Conservation (phyloP, 2,797 vertebrate species). For the Acrossocheilus fasciatus region DNA sequence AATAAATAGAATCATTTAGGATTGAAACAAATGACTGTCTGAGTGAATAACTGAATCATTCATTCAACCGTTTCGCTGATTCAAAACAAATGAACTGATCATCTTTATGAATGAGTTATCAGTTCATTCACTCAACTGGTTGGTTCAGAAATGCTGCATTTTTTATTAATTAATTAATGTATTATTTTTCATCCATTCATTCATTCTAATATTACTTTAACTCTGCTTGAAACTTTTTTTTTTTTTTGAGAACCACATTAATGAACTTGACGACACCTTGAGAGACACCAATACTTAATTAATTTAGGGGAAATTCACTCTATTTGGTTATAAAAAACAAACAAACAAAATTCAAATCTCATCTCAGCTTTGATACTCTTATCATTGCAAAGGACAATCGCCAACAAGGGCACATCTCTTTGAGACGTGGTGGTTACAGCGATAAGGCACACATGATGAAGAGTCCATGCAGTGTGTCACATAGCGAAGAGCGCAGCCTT, state of each 20-base stretch:
- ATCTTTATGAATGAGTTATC: too few relatives aligned
- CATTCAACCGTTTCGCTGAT: background rate
- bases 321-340: background rate
- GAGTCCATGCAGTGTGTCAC: constrained; percentile 47
- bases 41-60: too few relatives aligned
- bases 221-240: too few relatives aligned
- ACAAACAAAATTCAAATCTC: background rate
- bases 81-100: too few relatives aligned
- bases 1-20: background rate
- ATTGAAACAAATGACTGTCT: background rate
- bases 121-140: too few relatives aligned
- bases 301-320: background rate
- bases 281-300: background rate
- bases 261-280: background rate
- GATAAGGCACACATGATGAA: constrained; percentile 52
- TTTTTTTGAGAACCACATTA: background rate
- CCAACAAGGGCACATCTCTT: constrained; percentile 4
- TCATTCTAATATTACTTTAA: too few relatives aligned
- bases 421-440: constrained; percentile 27
- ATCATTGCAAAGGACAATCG: constrained; percentile 12
- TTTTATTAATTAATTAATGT: too few relatives aligned
- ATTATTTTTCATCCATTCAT: too few relatives aligned
- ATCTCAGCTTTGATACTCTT: constrained; percentile 22
- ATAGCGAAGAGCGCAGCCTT: constrained; percentile 42
- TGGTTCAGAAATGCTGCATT: too few relatives aligned